Evolutionary conservation across 2,113 vertebrate genomes (phyloP).

Genomic region (Sturnus vulgaris): DNA sequence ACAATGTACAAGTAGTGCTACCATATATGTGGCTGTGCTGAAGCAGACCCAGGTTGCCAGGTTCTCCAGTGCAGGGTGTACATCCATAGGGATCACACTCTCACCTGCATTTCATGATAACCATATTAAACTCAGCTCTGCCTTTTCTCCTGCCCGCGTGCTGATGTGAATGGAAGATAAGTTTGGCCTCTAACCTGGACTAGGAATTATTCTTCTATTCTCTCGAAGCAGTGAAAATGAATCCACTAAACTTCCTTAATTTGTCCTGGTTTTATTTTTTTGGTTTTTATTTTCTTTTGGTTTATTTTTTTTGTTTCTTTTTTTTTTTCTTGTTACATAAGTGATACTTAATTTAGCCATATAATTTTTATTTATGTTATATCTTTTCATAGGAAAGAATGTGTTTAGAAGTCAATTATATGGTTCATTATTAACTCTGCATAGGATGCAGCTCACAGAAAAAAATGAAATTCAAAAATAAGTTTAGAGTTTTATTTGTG

Average conservation of each 20-base stretch:
- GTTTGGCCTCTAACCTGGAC: neutral
- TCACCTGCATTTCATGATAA: fast-evolving
- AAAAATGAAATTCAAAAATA: neutral
- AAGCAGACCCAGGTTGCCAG: neutral
- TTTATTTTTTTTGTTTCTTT: neutral
- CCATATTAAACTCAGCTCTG: neutral
- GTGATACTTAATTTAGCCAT: neutral
- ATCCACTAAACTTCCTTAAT: neutral
- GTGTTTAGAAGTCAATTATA: neutral
- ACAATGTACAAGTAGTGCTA: too few species aligned
- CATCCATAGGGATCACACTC: neutral
- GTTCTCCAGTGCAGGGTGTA: neutral
- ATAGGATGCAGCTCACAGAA: neutral
- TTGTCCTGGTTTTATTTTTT: neutral
- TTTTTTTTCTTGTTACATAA: neutral
- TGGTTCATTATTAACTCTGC: neutral
- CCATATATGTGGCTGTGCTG: neutral
- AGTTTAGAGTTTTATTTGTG: neutral
- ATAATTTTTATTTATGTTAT: neutral
- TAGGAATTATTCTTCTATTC: neutral
- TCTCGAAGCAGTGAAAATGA: neutral
- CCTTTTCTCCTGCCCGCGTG: neutral
- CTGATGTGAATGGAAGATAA: neutral
- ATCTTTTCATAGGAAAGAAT: neutral
- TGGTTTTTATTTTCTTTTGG: neutral